A percentile compares a stretch with the other conserved stretches of the same genome.
phyloP scores from a whole-genome alignment of 2,113 vertebrate genomes.

The Scolopax mira region DNA sequence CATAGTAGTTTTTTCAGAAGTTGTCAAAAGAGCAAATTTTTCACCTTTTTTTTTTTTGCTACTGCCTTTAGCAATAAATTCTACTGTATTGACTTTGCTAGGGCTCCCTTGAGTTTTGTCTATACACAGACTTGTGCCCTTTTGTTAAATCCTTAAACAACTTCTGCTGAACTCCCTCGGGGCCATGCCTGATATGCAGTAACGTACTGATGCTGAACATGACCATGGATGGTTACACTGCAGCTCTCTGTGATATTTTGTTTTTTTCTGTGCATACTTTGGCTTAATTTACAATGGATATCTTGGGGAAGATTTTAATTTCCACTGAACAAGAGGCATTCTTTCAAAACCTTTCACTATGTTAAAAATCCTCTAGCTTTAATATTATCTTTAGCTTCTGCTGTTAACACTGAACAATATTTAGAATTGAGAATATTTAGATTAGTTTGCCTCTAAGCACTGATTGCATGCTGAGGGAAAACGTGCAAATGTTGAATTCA shows the following conservation, averaged over 20 bases:
- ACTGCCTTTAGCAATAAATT: neutral
- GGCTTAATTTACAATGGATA: neutral
- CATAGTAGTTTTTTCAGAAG: neutral
- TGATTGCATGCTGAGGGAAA: neutral
- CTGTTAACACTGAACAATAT: neutral
- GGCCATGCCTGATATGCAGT: neutral
- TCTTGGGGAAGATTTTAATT: conserved; percentile 19
- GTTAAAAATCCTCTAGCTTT: neutral
- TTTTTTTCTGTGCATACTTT: neutral
- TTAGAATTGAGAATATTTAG: neutral
- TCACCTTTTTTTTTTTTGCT: neutral
- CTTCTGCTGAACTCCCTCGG: neutral
- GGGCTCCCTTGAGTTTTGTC: neutral
- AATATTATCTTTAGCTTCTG: neutral
- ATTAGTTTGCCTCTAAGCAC: neutral
- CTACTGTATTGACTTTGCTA: neutral
- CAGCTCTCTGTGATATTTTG: neutral
- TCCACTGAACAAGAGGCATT: neutral
- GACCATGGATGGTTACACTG: conserved; percentile 14
- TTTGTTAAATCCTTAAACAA: neutral
- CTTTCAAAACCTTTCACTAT: neutral
- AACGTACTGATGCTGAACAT: neutral
- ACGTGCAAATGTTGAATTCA: neutral
- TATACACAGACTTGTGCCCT: neutral
- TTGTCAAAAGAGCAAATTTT: neutral